Evolutionary conservation across 2,797 vertebrate genomes (phyloP).

Genomic region (Telmatherina bonti): DNA sequence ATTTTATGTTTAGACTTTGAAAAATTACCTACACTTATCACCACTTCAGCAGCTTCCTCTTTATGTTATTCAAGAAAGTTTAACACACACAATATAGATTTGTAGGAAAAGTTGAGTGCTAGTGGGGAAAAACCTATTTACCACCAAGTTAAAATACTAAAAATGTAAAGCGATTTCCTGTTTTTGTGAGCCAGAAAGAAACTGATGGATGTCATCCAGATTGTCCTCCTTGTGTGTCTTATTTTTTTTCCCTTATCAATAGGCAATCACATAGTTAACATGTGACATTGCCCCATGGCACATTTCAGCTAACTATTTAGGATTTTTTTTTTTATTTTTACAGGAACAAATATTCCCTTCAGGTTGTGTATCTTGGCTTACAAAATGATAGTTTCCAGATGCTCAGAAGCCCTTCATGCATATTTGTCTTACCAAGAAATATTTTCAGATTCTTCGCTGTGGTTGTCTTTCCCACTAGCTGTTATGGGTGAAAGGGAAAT

Average conservation of each 20-base stretch:
- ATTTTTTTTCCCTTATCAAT: neutral
- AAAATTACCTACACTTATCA: neutral
- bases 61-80: neutral
- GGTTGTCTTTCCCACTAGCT: slow-evolving; percentile 5
- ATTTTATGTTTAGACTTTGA: slow-evolving; percentile 14
- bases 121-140: neutral
- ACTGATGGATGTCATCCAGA: neutral
- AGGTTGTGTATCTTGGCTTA: slow-evolving; percentile 51
- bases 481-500: slow-evolving; percentile 1
- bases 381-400: slow-evolving; percentile 66
- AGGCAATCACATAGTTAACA: neutral
- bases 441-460: slow-evolving; percentile 30
- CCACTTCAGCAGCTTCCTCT: neutral
- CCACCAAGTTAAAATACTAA: neutral
- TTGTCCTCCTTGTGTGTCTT: neutral
- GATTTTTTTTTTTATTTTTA: slow-evolving; percentile 5
- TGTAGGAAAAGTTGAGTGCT: neutral
- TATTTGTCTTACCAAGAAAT: slow-evolving; percentile 43
- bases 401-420: slow-evolving; percentile 32
- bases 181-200: neutral
- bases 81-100: neutral
- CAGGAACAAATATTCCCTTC: slow-evolving; percentile 26
- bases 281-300: neutral
- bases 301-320: slow-evolving; percentile 27
- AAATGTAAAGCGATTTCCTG: neutral